Evolutionary conservation across 2,888 invertebrate genomes (phyloP).

Genomic region (Tortrix viridana): DNA sequence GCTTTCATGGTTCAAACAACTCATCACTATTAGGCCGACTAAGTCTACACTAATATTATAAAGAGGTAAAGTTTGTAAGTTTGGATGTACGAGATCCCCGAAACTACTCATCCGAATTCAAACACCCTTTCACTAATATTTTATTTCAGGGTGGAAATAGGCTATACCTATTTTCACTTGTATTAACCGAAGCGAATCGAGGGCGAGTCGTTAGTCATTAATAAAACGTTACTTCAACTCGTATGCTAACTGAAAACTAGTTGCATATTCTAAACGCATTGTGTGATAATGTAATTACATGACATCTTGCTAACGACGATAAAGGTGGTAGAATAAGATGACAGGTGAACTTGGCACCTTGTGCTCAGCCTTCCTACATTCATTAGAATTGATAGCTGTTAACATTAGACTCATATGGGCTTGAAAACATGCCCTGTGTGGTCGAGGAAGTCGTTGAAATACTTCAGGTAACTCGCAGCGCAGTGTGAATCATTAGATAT

Average conservation of each 20-base stretch:
- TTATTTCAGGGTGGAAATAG: too few relatives aligned
- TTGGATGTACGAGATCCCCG: too few relatives aligned
- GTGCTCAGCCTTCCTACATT: slow-evolving; percentile 72
- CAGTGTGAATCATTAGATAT: slow-evolving; percentile 27
- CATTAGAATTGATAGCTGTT: slow-evolving; percentile 51
- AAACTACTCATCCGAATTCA: too few relatives aligned
- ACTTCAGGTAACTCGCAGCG: background rate
- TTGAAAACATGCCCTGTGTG: slow-evolving; percentile 11
- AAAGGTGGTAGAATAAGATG: slow-evolving; percentile 51
- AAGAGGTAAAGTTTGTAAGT: too few relatives aligned
- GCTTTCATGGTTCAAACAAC: background rate
- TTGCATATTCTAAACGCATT: background rate
- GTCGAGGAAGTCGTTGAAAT: background rate
- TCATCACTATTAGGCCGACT: background rate
- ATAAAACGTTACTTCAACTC: too few relatives aligned
- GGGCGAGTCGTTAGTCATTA: too few relatives aligned
- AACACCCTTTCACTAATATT: too few relatives aligned
- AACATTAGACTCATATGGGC: slow-evolving; percentile 5
- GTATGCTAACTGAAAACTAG: too few relatives aligned
- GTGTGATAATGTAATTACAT: slow-evolving; percentile 40
- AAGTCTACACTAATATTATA: too few relatives aligned
- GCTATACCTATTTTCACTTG: too few relatives aligned
- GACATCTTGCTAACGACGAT: slow-evolving; percentile 41
- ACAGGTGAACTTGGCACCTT: slow-evolving; percentile 76
- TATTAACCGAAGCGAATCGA: too few relatives aligned